Evolutionary conservation across 2,888 invertebrate species (phyloP), one percentile per base, ranked within the genome.

Genomic region (Prenolepis imparis): DNA sequence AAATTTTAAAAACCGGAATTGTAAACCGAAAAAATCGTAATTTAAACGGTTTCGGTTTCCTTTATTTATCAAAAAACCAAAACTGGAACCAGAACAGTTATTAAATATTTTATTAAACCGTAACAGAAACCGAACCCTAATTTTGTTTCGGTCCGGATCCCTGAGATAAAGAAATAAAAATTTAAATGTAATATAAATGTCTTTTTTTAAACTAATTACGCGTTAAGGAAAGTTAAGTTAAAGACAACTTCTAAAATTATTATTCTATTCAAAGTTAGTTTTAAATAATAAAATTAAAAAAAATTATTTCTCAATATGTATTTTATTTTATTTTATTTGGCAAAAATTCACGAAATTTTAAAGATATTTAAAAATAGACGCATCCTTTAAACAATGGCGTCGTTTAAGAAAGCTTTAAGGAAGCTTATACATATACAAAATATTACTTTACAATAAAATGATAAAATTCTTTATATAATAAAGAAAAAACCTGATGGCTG

Each of bases 401-500:
- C 18, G 18, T 18, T 55, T 18, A 55, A 55, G 9, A 55, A 55
- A 55, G 9, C 9, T 55, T n/a, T 21, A 21, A 55, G 5, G 5
- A 48, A 5, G 1, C 18, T n/a, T 18, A n/a, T n/a, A n/a, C 15
- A 18, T 48, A n/a, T n/a, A 12, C 28, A 0, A 44, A 4, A 15
- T 12, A 48, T 48, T 18, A 18, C 5, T 48, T 48, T 48, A 48
- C 18, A 48, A 48, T 48, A 18, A 48, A 1, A n/a, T 55, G 6
- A 28, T 28, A 59, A 59, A 28, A 59, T 32, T 28, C 1, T 28
- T 28, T 6, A 59, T 36, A 36, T 36, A 36, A 28, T n/a, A 36
- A 4, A 15, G 28, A 28, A 59, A 21, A 48, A 66, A 88, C 88
- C 83, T 92, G 90, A 82, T 92, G 92, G 67, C 92, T 92, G 63